Evolutionary conservation across 2,797 vertebrate genomes (phyloP).

Genomic region (Synaphobranchus kaupii): DNA sequence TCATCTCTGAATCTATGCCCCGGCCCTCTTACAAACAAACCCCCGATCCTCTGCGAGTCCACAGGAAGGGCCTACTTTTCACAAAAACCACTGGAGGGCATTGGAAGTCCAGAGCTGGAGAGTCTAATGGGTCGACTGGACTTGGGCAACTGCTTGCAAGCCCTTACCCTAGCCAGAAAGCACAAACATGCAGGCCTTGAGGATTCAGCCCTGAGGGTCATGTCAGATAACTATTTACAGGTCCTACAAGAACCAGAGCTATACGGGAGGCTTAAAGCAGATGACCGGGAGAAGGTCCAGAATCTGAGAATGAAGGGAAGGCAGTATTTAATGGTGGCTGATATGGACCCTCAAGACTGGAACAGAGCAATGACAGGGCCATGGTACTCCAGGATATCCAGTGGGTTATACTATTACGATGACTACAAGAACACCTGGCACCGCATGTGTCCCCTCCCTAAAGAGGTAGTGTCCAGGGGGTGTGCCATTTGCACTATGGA

Average conservation of each 20-base stretch:
- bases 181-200: constrained; percentile 65
- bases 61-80: constrained; percentile 58
- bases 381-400: constrained; percentile 55
- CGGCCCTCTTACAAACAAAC: constrained; percentile 42
- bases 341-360: constrained; percentile 74
- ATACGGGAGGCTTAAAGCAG: constrained; percentile 77
- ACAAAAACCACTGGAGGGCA: constrained; percentile 49
- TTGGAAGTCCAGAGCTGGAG: constrained; percentile 58
- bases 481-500: constrained; percentile 87
- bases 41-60: constrained; percentile 12
- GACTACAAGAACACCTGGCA: constrained; percentile 78
- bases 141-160: constrained; percentile 86
- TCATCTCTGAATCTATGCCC: constrained; percentile 38
- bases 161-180: constrained; percentile 78
- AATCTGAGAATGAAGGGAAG: constrained; percentile 73
- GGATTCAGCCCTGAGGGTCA: constrained; percentile 80
- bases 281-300: constrained; percentile 82
- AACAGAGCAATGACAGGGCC: constrained; percentile 31
- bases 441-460: constrained; percentile 74
- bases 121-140: constrained; percentile 70
- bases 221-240: constrained; percentile 91
- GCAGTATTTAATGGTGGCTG: constrained; percentile 75
- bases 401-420: constrained; percentile 84
- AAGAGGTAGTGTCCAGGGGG: constrained; percentile 80
- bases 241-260: constrained; percentile 80